Base-by-base conservation (phyloP, 2,113 vertebrate species). In the Calidris pugnax region DNA sequence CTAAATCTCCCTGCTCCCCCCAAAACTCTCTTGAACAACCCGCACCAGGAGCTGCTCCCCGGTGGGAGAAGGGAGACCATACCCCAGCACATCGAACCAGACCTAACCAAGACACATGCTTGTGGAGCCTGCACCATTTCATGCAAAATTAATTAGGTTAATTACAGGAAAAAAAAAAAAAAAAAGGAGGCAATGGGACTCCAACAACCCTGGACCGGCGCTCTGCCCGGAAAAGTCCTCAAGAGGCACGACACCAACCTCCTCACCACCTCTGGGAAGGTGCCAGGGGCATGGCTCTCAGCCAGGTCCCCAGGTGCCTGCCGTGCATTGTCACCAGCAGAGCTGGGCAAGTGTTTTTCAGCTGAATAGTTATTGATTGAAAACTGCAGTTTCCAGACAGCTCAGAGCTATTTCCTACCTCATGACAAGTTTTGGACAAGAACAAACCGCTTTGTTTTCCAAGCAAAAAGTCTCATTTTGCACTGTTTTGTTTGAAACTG, bases 311-410 rank as follows among this genome's bases (percentile, higher is more conserved):
- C 79, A 90, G 82, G 81, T 94, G 71, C 91, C 74, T 47, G 41
- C 69, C 6, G 0, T 26, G 71, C 45, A 39, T 4, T 72, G 74
- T 60, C 83, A 60, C 91, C 16, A 6, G 47, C 64, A 78, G 77
- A 87, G 90, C 73, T 62, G 84, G 60, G 28, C 35, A 87, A 79
- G 67, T 60, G 77, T 21, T 4, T 89, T 87, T 82, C 4, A 0
- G 56, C 57, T 87, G 73, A 94, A 82, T 43, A 85, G 89, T 75
- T 96, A 93, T 56, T 91, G 91, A 95, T 82, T 96, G 85, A 87
- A 93, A 96, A 89, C 48, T 85, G 81, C 87, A 57, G 77, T 57
- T 87, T 91, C 56, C 93, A 95, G 84, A 87, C 39, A 85, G 80
- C 72, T 78, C 62, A 64, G 57, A 75, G 60, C 48, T 91, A 68